Base-by-base conservation (phyloP, 2,113 vertebrate genomes). In the Aphelocoma coerulescens region DNA sequence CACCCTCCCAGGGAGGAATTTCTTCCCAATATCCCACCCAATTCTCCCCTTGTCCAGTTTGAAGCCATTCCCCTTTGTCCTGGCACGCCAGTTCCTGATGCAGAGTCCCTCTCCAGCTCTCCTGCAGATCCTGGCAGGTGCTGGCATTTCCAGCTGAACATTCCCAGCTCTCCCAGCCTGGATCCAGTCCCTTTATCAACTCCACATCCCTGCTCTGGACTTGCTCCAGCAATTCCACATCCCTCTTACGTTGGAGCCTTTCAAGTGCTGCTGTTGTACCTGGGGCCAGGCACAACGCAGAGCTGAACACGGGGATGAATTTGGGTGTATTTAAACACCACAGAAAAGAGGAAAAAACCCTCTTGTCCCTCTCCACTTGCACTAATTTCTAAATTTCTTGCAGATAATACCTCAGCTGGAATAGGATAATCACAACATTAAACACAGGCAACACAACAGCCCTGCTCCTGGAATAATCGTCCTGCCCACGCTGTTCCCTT, bases 21-120 rank as follows among this genome's bases (percentile, higher is more conserved):
- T 3, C 49, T 49, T 49, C 49, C 49, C 32, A 10, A 1, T 2
- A 16, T 62, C 57, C 37, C 35, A 19, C 16, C 21, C 35, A 39
- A 0, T 4, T 37, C 19, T 61, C 21, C 20, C 5, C 4, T 58
- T 19, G n/a, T 3, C 49, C 82, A 24, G 1, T 5, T 4, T 8
- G 65, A 46, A n/a, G 12, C 28, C 15, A 2, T 69, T 44, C 33
- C 46, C 13, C 11, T 2, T 5, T 58, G 20, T 86, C 52, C 61
- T 49, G 71, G 18, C 17, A 1, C 27, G 32, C 5, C 43, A 30
- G 33, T 6, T 33, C 33, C 41, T 49, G 35, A 1, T n/a, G 43
- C 71, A 12, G 22, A 4, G 41, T 13, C 46, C 32, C 24, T 51
- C 41, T 32, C 39, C 51, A 67, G 62, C 39, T 55, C 65, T 16